Percentiles rank a stretch among this genome's conserved stretches.
These are phyloP conservation scores for Candoia aspera DNA, from an alignment of 2,113 vertebrate genomes.

Conservation along the genomic window DNA sequence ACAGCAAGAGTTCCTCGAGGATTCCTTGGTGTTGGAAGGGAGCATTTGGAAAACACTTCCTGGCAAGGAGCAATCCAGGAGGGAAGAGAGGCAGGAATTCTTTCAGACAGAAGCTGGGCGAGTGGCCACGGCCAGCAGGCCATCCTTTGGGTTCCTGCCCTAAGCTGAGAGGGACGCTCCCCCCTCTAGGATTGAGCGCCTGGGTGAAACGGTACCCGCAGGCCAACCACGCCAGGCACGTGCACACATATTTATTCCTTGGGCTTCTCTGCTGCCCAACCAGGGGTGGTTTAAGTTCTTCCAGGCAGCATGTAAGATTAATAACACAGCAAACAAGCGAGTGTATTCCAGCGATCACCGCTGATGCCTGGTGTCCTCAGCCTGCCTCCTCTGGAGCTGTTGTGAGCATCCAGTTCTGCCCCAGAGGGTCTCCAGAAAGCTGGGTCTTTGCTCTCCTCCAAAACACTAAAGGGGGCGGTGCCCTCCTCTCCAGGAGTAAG, in stretches of 20 bases:
- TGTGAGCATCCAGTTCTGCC: too few relatives aligned
- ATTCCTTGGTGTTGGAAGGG: background rate
- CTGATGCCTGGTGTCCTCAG: background rate
- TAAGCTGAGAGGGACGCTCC: background rate
- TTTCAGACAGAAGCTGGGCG: too few relatives aligned
- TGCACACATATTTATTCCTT: background rate
- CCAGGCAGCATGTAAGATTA: background rate
- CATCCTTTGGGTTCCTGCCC: background rate
- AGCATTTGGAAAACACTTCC: background rate
- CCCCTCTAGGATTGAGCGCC: background rate
- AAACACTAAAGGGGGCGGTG: background rate
- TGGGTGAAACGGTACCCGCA: background rate
- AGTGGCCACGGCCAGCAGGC: too few relatives aligned
- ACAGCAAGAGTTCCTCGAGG: background rate
- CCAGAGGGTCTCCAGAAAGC: background rate
- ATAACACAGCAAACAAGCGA: background rate
- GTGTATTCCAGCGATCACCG: too few relatives aligned
- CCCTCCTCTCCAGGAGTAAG: too few relatives aligned
- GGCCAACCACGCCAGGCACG: background rate
- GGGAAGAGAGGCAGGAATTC: too few relatives aligned
- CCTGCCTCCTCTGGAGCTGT: too few relatives aligned
- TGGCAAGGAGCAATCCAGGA: too few relatives aligned
- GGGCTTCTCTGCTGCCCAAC: background rate
- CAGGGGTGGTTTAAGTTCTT: background rate
- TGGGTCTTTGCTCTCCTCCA: background rate